These are phyloP conservation scores for Hecatera dysodea DNA, from an alignment of 2,888 invertebrate species.

Conservation along the genomic window DNA sequence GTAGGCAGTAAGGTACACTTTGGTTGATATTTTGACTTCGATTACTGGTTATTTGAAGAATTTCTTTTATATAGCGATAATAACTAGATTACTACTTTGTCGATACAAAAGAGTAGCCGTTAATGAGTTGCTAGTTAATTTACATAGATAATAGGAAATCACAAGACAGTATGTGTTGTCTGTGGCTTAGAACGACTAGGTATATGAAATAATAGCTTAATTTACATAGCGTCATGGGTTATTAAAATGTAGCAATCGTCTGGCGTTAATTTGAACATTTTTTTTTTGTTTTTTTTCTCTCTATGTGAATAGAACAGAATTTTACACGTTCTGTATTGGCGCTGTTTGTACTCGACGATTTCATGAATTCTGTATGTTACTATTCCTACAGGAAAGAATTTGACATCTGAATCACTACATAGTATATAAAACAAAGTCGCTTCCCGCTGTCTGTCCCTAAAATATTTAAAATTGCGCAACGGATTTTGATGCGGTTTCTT, in stretches of 20 bases:
- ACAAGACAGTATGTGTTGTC: slow-evolving; percentile 22
- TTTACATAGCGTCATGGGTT: neutral
- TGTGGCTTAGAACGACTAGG: neutral
- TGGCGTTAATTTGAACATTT: neutral
- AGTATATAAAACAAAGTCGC: too few species aligned
- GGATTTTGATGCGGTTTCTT: too few species aligned
- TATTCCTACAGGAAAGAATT: neutral
- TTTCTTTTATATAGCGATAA: neutral
- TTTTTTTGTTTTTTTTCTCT: neutral
- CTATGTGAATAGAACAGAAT: neutral
- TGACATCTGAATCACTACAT: too few species aligned
- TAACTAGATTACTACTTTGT: neutral
- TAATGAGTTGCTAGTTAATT: slow-evolving; percentile 11
- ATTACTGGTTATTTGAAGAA: slow-evolving; percentile 1
- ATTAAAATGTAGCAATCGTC: neutral
- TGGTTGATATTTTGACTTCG: slow-evolving; percentile 16
- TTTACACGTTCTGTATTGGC: neutral
- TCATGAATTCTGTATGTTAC: too few species aligned
- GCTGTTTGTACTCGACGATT: neutral
- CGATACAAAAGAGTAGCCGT: neutral
- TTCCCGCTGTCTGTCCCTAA: too few species aligned
- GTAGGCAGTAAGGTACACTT: neutral
- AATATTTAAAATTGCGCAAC: too few species aligned
- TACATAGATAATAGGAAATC: slow-evolving; percentile 1
- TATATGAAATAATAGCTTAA: neutral